These are phyloP conservation scores for Cliona cf. orientalis DNA, from an alignment of 37 sponge, comb jelly and placozoan genomes.

Conservation along the genomic window DNA sequence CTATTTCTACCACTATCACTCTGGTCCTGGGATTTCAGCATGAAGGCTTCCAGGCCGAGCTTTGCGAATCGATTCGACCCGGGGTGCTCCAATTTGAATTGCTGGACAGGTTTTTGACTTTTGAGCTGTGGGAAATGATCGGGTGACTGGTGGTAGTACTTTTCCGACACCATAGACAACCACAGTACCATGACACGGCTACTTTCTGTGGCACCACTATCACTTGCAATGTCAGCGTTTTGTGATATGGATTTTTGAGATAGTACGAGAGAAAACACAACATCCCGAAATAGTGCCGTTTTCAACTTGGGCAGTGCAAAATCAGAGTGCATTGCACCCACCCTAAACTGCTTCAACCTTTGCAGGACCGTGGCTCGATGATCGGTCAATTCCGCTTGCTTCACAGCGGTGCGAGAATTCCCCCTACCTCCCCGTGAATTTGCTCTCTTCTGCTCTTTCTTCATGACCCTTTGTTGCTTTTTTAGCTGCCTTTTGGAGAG, in stretches of 20 bases:
- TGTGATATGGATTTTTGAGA: not conserved
- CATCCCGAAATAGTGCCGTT: not conserved
- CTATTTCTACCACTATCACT: no score
- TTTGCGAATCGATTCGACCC: slow-evolving; percentile 47
- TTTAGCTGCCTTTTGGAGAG: slow-evolving; percentile 6
- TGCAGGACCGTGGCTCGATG: not conserved
- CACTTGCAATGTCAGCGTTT: no score
- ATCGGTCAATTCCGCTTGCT: not conserved
- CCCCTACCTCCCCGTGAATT: not conserved
- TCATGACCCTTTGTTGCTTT: not conserved
- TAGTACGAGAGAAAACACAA: slow-evolving; percentile 4
- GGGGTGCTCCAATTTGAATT: slow-evolving; percentile 54
- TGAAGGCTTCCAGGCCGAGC: slow-evolving; percentile 59
- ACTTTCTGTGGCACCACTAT: no score
- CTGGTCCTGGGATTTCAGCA: slow-evolving; percentile 16
- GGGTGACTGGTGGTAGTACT: slow-evolving; percentile 7
- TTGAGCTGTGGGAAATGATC: slow-evolving; percentile 30
- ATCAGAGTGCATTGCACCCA: not conserved
- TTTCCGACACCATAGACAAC: slow-evolving; percentile 61
- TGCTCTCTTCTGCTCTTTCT: not conserved
- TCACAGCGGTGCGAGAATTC: not conserved
- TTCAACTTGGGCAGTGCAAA: not conserved
- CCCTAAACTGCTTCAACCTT: not conserved
- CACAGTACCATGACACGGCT: slow-evolving; percentile 54
- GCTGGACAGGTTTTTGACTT: not conserved